Percentiles rank a stretch among this genome's conserved stretches.
Conservation (phyloP, 2,888 invertebrate genomes). For the Drosophila rellima region DNA sequence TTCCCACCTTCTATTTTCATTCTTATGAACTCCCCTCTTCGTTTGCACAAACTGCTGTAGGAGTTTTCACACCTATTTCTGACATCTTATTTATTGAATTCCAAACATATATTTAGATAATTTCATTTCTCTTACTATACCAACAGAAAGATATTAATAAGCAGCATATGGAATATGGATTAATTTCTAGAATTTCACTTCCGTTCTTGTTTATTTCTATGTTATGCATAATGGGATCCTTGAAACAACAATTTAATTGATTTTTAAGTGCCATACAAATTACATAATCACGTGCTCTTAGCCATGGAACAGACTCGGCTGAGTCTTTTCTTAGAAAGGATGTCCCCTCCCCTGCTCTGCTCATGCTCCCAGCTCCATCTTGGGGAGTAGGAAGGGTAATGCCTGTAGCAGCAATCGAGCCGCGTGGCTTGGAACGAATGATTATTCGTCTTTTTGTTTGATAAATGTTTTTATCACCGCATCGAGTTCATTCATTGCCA, state of each 20-base stretch:
- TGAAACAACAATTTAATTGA: constrained; percentile 65
- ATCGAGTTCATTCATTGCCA: constrained; percentile 85
- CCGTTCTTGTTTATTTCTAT: constrained; percentile 18
- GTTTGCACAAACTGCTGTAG: not conserved
- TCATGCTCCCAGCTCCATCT: constrained; percentile 6
- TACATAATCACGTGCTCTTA: constrained; percentile 62
- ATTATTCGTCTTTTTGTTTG: constrained; percentile 84
- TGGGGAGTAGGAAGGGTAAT: constrained; percentile 42
- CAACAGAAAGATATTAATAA: not conserved
- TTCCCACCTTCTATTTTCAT: not conserved
- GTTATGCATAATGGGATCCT: constrained; percentile 33
- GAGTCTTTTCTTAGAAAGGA: constrained; percentile 11
- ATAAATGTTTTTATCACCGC: constrained; percentile 86
- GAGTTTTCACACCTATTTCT: not conserved
- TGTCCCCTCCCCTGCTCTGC: not conserved
- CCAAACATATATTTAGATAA: not conserved
- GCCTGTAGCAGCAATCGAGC: constrained; percentile 40
- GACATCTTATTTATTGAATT: not conserved
- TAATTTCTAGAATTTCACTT: constrained; percentile 9
- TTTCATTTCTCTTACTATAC: not conserved
- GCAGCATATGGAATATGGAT: constrained; percentile 4
- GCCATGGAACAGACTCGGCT: constrained; percentile 15
- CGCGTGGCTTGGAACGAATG: constrained; percentile 69
- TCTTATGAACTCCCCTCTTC: not conserved
- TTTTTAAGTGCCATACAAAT: constrained; percentile 80